A percentile compares a stretch with the other conserved stretches of the same genome.
Evolutionary conservation across 2,797 vertebrate genomes (phyloP).

Genomic region (Glyptemys insculpta): DNA sequence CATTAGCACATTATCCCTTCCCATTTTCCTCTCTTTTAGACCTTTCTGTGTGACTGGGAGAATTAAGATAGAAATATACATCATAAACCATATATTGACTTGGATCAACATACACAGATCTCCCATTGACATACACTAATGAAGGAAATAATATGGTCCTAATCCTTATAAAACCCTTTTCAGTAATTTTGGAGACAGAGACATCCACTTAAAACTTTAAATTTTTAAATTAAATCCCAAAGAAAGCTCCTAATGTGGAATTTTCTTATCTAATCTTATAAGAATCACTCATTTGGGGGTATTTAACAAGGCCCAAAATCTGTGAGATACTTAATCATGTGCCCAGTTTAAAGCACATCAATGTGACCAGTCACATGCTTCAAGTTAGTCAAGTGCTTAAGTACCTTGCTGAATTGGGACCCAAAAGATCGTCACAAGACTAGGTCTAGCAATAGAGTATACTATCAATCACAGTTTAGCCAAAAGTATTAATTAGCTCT

Average conservation of each 20-base stretch:
- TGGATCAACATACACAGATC: not conserved
- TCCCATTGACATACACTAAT: not conserved
- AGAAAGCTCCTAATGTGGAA: not conserved
- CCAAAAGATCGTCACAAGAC: not conserved
- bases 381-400: not conserved
- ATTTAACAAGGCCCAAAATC: not conserved
- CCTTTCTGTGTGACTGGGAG: conserved; percentile 32
- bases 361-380: not conserved
- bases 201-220: not conserved
- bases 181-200: conserved; percentile 15
- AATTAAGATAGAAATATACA: conserved; percentile 59
- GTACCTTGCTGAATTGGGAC: not conserved
- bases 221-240: not conserved
- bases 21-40: conserved; percentile 6
- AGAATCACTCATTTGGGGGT: not conserved
- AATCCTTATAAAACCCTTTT: conserved; percentile 7
- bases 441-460: rapidly evolving
- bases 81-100: not conserved
- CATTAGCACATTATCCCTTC: conserved; percentile 61
- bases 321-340: not conserved
- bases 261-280: not conserved
- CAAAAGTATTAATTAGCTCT: not conserved
- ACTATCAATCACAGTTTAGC: not conserved
- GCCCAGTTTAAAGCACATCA: not conserved
- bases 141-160: not conserved